phyloP scores from a whole-genome alignment of 2,797 vertebrate species.

The Nyctalus aviator region DNA sequence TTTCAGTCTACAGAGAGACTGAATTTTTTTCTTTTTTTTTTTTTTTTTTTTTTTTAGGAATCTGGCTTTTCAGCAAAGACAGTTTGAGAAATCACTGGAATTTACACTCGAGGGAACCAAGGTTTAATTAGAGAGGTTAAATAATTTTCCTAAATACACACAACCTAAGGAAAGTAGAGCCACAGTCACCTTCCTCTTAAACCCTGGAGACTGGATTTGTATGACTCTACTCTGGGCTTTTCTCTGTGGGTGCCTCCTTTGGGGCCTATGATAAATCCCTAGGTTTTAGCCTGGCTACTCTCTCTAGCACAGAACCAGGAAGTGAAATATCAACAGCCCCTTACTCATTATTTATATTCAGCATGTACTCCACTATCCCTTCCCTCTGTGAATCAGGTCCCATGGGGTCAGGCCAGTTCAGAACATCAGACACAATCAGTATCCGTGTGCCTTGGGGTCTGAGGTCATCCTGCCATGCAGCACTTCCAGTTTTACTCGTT shows the following conservation, averaged over 20 bases:
- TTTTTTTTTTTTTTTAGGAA: neutral
- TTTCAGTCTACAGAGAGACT: neutral
- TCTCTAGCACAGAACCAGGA: slow-evolving; percentile 22
- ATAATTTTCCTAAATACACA: slow-evolving; percentile 5
- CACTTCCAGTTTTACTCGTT: slow-evolving; percentile 67
- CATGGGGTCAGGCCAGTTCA: neutral
- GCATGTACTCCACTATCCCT: neutral
- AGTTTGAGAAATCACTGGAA: neutral
- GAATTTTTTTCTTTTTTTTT: no score
- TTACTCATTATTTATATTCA: slow-evolving; percentile 5
- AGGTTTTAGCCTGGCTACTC: slow-evolving; percentile 48
- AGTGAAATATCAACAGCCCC: neutral
- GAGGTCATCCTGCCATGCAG: slow-evolving; percentile 58
- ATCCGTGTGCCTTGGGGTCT: slow-evolving; percentile 57
- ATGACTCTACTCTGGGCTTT: neutral
- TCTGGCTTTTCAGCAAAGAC: neutral
- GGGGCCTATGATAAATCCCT: neutral
- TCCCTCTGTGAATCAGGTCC: neutral
- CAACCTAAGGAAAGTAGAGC: neutral
- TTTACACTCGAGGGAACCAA: neutral
- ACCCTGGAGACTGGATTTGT: neutral
- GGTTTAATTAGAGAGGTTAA: slow-evolving; percentile 25
- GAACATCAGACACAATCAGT: slow-evolving; percentile 62
- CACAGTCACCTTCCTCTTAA: neutral
- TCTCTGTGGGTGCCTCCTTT: neutral